Evolutionary conservation across 2,113 vertebrate genomes (phyloP), one percentile per base, ranked within the genome.

Genomic region (Grammomys dolichurus): DNA sequence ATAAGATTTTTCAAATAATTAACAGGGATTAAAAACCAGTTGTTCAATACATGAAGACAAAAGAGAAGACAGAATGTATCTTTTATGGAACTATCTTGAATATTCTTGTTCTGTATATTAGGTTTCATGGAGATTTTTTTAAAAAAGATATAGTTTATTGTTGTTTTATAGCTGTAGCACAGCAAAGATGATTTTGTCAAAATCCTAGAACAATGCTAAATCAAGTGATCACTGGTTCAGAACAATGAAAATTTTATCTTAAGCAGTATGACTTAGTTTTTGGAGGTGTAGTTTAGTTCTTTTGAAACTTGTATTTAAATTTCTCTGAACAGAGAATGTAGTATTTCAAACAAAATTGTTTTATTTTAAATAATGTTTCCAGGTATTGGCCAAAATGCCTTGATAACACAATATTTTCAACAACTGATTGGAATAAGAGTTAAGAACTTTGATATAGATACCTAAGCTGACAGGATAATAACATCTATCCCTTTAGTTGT

Each of bases 161-260:
- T 81, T n/a, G 19, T 36, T 89, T 96, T 78, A 85, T 78, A 93
- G 84, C 33, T 84, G 22, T 10, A 33, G 16, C 12, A 76, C 26
- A 85, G n/a, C 33, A 90, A 31, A n/a, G 46, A 31, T 91, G 58
- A 92, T 60, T 22, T 19, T 90, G 16, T 69, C 89, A 24, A 67
- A 92, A 96, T 88, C 51, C 95, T 60, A 94, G 93, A 96, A 94
- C 14, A 94, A 90, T 72, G 36, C 26, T 51, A 72, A 87, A 93
- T 97, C 80, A 89, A 86, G 72, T 95, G 36, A 88, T 67, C 43
- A 54, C 16, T 85, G 43, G 28, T 17, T 91, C 31, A 81, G 91
- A 63, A 63, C 60, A 80, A 10, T 26, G 2, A 48, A 95, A 81
- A 26, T 70, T 87, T 46, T 28, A 70, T 76, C 73, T n/a, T 80